These are phyloP conservation scores for Paramormyrops kingsleyae DNA, from an alignment of 2,113 vertebrate genomes.

Conservation along the genomic window DNA sequence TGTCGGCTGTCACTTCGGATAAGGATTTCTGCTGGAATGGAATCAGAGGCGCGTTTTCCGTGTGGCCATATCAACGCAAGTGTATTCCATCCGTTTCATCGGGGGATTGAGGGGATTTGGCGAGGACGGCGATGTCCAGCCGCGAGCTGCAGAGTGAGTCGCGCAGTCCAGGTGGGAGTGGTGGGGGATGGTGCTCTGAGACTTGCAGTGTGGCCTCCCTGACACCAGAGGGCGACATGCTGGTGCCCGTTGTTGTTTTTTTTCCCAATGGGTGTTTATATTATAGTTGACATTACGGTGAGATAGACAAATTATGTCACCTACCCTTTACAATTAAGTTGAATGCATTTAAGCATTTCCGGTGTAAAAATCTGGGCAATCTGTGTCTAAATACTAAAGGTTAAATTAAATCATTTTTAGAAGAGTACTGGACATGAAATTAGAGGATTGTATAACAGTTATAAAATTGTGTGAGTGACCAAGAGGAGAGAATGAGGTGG, in stretches of 20 bases:
- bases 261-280: background rate
- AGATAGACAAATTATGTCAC: background rate
- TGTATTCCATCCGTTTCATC: slow-evolving; percentile 9
- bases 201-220: background rate
- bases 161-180: background rate
- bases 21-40: background rate
- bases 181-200: background rate
- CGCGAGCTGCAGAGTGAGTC: background rate
- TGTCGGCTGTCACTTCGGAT: slow-evolving; percentile 5
- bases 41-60: background rate
- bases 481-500: background rate
- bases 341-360: background rate
- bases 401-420: background rate
- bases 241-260: background rate
- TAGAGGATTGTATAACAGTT: background rate
- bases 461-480: background rate
- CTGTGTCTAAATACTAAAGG: background rate
- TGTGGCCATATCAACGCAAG: background rate
- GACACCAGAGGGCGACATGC: background rate
- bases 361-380: background rate
- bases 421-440: background rate
- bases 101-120: slow-evolving; percentile 9
- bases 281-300: background rate
- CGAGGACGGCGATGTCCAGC: background rate
- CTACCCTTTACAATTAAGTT: background rate